Evolutionary conservation across 2,113 vertebrate species (phyloP).

Genomic region (Alectura lathami): DNA sequence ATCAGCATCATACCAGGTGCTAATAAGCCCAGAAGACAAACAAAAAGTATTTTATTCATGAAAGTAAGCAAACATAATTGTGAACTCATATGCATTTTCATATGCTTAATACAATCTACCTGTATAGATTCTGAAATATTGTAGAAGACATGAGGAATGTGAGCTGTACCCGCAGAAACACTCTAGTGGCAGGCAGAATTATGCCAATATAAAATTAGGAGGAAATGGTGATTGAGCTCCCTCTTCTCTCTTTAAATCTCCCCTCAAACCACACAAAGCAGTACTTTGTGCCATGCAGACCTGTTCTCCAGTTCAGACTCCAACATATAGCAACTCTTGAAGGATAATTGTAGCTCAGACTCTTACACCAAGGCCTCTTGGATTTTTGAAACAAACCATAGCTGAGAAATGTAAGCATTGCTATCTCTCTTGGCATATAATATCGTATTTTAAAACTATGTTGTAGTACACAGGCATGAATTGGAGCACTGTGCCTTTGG

Average conservation of each 20-base stretch:
- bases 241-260: neutral
- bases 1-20: neutral
- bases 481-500: neutral
- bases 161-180: neutral
- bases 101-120: neutral
- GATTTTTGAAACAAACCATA: neutral
- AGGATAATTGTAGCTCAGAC: accelerated
- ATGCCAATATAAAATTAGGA: neutral
- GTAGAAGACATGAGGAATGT: neutral
- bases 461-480: neutral
- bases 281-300: neutral
- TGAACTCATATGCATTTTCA: neutral
- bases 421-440: neutral
- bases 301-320: neutral
- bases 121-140: neutral
- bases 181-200: neutral
- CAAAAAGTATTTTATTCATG: neutral
- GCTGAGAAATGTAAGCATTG: neutral
- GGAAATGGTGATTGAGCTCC: neutral
- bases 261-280: neutral
- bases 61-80: neutral
- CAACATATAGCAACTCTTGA: neutral
- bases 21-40: neutral
- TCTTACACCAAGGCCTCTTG: accelerated
- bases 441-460: neutral